Evolutionary conservation across 2,113 vertebrate species (phyloP).

Genomic region (Hemiscyllium ocellatum): DNA sequence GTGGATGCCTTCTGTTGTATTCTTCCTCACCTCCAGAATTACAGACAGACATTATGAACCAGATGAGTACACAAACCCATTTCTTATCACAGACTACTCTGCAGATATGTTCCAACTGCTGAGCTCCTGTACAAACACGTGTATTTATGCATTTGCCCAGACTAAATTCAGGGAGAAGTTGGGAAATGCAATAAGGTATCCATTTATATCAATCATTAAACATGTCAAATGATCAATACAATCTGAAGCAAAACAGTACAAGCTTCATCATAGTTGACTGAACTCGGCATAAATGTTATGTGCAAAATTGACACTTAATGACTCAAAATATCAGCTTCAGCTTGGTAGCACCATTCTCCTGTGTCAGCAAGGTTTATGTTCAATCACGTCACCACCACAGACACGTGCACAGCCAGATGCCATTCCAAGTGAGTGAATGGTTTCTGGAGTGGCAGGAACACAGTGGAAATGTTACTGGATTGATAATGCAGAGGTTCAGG

Average conservation of each 20-base stretch:
- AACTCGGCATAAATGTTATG: neutral
- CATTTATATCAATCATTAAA: neutral
- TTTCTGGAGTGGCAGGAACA: too few species aligned
- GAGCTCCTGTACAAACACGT: constrained; percentile 8
- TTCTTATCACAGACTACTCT: neutral
- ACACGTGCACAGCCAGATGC: too few species aligned
- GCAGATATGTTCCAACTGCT: constrained; percentile 39
- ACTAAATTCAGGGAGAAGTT: constrained; percentile 41
- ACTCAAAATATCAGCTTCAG: neutral
- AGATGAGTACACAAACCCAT: constrained; percentile 38
- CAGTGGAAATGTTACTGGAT: too few species aligned
- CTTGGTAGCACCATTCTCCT: too few species aligned
- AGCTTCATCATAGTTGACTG: neutral
- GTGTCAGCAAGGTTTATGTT: neutral
- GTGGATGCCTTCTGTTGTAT: constrained; percentile 40
- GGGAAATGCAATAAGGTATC: neutral
- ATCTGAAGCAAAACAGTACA: neutral
- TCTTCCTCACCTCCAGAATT: constrained; percentile 39
- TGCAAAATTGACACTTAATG: neutral
- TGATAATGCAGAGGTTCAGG: too few species aligned
- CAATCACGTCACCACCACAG: neutral
- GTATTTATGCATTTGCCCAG: constrained; percentile 39
- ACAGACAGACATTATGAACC: constrained; percentile 38
- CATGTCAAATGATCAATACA: neutral
- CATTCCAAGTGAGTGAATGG: neutral